Evolutionary conservation across 1,140 invertebrate species (phyloP), one percentile per base, ranked within the genome.

Genomic region (Pogonus chalceus): DNA sequence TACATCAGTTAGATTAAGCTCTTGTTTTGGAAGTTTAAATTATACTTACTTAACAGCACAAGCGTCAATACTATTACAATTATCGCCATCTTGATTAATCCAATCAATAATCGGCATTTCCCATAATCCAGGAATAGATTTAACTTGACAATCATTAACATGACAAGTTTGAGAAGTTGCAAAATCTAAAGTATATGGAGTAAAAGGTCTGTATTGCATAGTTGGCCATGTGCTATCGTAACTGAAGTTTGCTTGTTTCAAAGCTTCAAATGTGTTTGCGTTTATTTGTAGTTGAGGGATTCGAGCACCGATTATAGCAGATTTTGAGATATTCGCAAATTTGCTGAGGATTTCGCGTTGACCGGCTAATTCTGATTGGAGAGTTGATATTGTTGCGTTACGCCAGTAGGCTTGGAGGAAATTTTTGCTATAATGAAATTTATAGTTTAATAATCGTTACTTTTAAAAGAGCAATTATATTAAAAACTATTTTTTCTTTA

Each of bases 181-280:
- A 60, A 79, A 86, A 60, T 87, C 79, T 51, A 87, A 65, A 1
- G 83, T 86, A 62, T 86, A 88, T 0, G 85, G 85, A 35, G 56
- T 62, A 12, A 77, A 72, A 9, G 75, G 79, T 53, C 76, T 69
- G 47, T 70, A 73, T 22, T 63, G 60, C 21, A 68, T 71, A 1
- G 81, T 80, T 2, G 78, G 77, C 81, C 80, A 81, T 9, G 78
- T 81, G 46, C 74, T 78, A 62, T 86, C 84, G 60, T 84, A 87
- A 2, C 58, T 51, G 10, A 86, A 68, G 2, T 71, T 75, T 57
- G 69, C 60, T 22, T 74, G 63, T 9, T 59, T 59, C 55, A 78
- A 72, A 18, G 80, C 73, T 58, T 75, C 69, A 35, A 76, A 78
- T 37, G 76, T 77, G 2, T 72, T 69, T 26, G 81, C 64, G 16